phyloP scores from a whole-genome alignment of 2,888 invertebrate species.

The Pseudococcus longispinus region DNA sequence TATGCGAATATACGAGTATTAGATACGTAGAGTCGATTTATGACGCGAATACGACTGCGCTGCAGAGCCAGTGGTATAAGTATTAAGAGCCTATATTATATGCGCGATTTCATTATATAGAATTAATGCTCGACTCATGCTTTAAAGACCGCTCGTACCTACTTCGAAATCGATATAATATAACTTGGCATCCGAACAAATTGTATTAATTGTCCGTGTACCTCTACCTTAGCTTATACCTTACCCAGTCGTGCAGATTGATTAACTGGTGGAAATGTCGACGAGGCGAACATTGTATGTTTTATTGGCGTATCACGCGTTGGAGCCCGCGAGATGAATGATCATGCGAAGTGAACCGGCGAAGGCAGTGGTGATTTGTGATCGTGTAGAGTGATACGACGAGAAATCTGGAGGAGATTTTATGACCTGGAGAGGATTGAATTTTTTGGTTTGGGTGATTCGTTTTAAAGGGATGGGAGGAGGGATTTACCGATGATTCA shows the following conservation, averaged over 20 bases:
- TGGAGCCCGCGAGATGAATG: not conserved
- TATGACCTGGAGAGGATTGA: no score
- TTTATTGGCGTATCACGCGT: constrained; percentile 11
- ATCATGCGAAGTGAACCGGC: not conserved
- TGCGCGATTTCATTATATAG: not conserved
- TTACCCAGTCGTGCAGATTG: not conserved
- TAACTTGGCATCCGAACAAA: not conserved
- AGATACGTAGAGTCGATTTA: not conserved
- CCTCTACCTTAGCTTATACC: not conserved
- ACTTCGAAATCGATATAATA: not conserved
- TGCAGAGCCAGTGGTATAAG: no score
- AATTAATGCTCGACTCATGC: not conserved
- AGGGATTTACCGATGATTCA: no score
- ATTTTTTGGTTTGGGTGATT: no score
- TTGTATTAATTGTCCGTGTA: not conserved
- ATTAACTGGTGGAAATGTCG: not conserved
- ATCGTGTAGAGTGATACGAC: not conserved
- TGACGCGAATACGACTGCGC: not conserved
- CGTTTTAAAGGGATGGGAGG: no score
- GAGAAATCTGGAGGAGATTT: not conserved
- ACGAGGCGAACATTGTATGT: not conserved
- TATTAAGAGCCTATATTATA: no score
- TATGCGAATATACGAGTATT: not conserved
- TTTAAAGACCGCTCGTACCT: not conserved
- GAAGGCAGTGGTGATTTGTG: not conserved